Evolutionary conservation across 2,113 vertebrate genomes (phyloP), one percentile per base, ranked within the genome.

Genomic region (Serinus canaria): DNA sequence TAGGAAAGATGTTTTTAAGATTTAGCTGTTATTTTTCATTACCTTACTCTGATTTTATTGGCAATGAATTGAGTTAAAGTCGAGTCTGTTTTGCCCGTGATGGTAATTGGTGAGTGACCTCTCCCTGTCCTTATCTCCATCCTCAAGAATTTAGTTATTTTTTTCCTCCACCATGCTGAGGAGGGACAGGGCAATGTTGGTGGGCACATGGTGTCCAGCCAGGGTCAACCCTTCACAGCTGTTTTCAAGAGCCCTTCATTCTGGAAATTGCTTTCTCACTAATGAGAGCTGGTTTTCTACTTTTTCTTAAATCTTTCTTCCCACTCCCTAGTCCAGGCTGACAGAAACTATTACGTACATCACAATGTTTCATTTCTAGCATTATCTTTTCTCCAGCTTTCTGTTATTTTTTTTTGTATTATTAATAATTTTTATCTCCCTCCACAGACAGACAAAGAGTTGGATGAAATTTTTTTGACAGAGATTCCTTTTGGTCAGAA

Each of bases 31-130:
- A 60, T 72, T 49, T 83, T 35, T 72, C 7, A 21, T 73, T 73
- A 55, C 6, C 19, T 9, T 72, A 33, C 9, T 37, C 18, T 47
- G n/a, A 33, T 67, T 77, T 72, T 30, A 30, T 25, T 60, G 5
- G 11, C 6, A 7, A 44, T 21, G 55, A 60, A 47, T 60, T 20
- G 35, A 72, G 28, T 52, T 59, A 18, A 39, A 76, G 33, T 20
- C 0, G 1, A 58, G 13, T 35, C 9, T 13, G 1, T 56, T 85
- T 81, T 59, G n/a, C 19, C 50, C 4, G 1, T 19, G 14, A 43
- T 4, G 4, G 31, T 49, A 69, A 70, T 5, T n/a, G 50, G 5
- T 41, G n/a, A 83, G 20, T 82, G 33, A 50, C 31, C 23, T 86
- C n/a, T 72, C 35, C 13, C 33, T 56, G 24, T 41, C 47, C 53